These are phyloP conservation scores for Protomyctophum bolini DNA, from an alignment of 2,113 vertebrate genomes.

Conservation along the genomic window DNA sequence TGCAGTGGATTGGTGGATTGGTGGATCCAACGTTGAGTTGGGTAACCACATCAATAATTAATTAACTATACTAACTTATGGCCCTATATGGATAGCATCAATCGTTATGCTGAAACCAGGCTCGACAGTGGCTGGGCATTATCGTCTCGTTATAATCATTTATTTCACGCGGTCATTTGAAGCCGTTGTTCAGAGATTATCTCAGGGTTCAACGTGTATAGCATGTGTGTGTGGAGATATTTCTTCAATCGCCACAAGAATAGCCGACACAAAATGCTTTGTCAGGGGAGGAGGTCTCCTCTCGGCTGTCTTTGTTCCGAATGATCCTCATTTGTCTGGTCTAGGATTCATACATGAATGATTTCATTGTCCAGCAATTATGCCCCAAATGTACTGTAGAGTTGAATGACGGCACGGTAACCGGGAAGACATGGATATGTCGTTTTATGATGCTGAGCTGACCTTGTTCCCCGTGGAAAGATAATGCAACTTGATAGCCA, in stretches of 20 bases:
- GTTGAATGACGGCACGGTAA: background rate
- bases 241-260: constrained; percentile 32
- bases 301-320: constrained; percentile 33
- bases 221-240: constrained; percentile 26
- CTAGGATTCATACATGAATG: constrained; percentile 36
- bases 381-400: background rate
- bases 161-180: constrained; percentile 6
- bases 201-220: constrained; percentile 16
- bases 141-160: constrained; percentile 39
- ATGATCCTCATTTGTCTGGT: constrained; percentile 35
- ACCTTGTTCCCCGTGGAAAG: constrained; percentile 30
- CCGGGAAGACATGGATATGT: background rate
- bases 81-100: background rate
- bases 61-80: constrained; percentile 46
- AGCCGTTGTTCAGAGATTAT: constrained; percentile 17
- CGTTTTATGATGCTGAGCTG: background rate
- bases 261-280: constrained; percentile 23
- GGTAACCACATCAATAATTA: constrained; percentile 45
- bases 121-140: constrained; percentile 19
- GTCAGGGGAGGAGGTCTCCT: background rate
- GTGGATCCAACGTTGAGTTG: background rate
- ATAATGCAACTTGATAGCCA: constrained; percentile 5
- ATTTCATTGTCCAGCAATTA: constrained; percentile 50
- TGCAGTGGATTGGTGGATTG: background rate
- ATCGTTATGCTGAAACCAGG: constrained; percentile 18